Conservation (phyloP, 1,140 invertebrate genomes). For the Sycophaga agraensis region DNA sequence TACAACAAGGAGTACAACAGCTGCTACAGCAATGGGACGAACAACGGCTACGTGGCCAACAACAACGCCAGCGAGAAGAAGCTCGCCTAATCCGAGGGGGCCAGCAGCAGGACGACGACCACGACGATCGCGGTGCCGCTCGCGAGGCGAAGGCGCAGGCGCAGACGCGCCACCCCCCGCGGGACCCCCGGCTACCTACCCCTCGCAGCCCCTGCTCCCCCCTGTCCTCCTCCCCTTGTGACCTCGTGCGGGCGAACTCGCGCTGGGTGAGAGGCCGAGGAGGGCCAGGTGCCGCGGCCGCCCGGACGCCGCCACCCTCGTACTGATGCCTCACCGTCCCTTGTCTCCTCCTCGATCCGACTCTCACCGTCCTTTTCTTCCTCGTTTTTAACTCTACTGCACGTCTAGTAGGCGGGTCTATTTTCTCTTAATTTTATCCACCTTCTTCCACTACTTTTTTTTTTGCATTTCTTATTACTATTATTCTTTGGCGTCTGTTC, state of each 20-base stretch:
- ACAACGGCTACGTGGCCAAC: constrained; percentile 66
- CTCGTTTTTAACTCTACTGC: background rate
- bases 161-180: background rate
- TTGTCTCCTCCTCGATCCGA: too few species aligned
- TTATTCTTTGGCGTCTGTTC: constrained; percentile 7
- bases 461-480: constrained; percentile 1
- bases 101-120: background rate
- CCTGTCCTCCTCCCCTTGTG: too few species aligned
- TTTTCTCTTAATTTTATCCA: background rate
- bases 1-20: constrained; percentile 66
- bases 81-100: constrained; percentile 41
- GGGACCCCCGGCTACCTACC: background rate
- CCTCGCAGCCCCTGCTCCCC: too few species aligned
- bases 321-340: too few species aligned
- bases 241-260: too few species aligned
- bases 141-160: constrained; percentile 8
- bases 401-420: background rate
- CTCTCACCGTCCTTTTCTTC: background rate
- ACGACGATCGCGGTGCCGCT: background rate
- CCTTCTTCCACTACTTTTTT: background rate
- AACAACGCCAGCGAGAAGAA: constrained; percentile 48
- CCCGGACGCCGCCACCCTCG: too few species aligned
- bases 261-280: too few species aligned
- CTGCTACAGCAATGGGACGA: constrained; percentile 68
- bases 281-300: too few species aligned